These are phyloP conservation scores for Paracyclopina nana DNA, from an alignment of 1,140 invertebrate genomes.

Conservation along the genomic window DNA sequence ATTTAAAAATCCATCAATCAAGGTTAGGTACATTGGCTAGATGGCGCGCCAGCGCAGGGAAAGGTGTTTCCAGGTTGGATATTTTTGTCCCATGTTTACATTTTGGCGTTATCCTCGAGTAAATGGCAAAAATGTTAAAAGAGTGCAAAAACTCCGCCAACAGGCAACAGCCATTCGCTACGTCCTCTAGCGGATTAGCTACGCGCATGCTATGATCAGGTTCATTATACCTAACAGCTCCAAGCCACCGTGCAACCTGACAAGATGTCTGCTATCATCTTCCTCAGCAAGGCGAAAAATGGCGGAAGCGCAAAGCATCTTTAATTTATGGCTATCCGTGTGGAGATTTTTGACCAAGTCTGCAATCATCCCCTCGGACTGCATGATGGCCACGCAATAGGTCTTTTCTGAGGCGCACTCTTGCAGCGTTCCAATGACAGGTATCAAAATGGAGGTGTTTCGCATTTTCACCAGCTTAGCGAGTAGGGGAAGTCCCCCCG, in stretches of 20 bases:
- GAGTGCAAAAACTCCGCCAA: too few species aligned
- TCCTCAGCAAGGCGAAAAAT: conserved; percentile 12
- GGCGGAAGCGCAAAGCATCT: conserved; percentile 9
- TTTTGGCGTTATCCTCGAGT: too few species aligned
- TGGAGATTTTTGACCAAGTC: conserved; percentile 9
- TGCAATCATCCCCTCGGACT: conserved; percentile 13
- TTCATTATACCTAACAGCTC: conserved; percentile 27
- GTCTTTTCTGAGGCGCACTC: conserved; percentile 28
- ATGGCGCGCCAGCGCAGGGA: too few species aligned
- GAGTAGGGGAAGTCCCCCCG: conserved; percentile 28
- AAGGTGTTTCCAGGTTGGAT: too few species aligned
- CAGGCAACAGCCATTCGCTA: too few species aligned
- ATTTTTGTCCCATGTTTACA: too few species aligned
- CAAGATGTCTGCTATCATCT: conserved; percentile 7
- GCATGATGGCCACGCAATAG: conserved; percentile 25
- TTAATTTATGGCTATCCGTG: neutral
- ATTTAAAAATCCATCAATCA: too few species aligned
- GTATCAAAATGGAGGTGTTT: conserved; percentile 29
- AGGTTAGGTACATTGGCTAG: too few species aligned
- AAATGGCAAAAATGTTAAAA: too few species aligned
- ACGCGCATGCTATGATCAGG: too few species aligned
- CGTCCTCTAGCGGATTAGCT: too few species aligned
- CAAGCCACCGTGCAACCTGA: conserved; percentile 23
- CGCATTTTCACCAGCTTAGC: conserved; percentile 27
- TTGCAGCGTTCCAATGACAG: conserved; percentile 30